These are phyloP conservation scores for Agonum fuliginosum DNA, from an alignment of 2,888 invertebrate species.

Conservation along the genomic window DNA sequence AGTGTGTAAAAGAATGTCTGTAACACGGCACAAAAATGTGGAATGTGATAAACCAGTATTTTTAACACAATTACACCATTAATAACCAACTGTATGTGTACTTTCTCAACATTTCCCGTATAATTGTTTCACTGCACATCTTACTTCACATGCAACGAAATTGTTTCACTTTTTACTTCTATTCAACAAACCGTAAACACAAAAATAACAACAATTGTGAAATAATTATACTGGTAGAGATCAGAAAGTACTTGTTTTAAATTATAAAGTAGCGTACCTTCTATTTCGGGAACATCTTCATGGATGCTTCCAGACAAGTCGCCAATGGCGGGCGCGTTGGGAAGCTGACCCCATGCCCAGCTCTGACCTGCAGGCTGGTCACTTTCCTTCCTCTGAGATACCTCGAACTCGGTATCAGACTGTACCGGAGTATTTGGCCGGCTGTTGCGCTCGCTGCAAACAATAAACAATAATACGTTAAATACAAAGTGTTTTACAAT, in stretches of 20 bases:
- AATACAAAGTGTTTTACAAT: too few relatives aligned
- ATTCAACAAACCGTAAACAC: slow-evolving; percentile 7
- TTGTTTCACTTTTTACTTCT: slow-evolving; percentile 34
- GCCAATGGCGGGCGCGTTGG: slow-evolving; percentile 73
- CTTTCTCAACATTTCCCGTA: not conserved
- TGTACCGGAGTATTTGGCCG: slow-evolving; percentile 90
- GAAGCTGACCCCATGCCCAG: slow-evolving; percentile 95
- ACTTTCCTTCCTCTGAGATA: slow-evolving; percentile 73
- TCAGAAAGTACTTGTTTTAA: not conserved
- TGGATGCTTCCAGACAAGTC: slow-evolving; percentile 46
- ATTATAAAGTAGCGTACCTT: slow-evolving; percentile 52
- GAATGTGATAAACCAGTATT: slow-evolving; percentile 5
- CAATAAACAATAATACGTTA: too few relatives aligned
- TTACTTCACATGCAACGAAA: not conserved
- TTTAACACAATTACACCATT: slow-evolving; percentile 27
- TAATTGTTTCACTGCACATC: slow-evolving; percentile 18
- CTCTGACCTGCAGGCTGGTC: slow-evolving; percentile 76
- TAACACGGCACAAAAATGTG: not conserved
- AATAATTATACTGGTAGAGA: slow-evolving; percentile 10
- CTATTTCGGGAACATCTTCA: slow-evolving; percentile 43
- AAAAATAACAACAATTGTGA: slow-evolving; percentile 9
- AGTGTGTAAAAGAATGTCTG: not conserved
- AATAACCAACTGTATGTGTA: slow-evolving; percentile 10
- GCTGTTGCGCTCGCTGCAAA: slow-evolving; percentile 71
- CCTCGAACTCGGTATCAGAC: slow-evolving; percentile 96